Evolutionary conservation across 2,888 invertebrate species (phyloP), one percentile per base, ranked within the genome.

Genomic region (Elegia similella): DNA sequence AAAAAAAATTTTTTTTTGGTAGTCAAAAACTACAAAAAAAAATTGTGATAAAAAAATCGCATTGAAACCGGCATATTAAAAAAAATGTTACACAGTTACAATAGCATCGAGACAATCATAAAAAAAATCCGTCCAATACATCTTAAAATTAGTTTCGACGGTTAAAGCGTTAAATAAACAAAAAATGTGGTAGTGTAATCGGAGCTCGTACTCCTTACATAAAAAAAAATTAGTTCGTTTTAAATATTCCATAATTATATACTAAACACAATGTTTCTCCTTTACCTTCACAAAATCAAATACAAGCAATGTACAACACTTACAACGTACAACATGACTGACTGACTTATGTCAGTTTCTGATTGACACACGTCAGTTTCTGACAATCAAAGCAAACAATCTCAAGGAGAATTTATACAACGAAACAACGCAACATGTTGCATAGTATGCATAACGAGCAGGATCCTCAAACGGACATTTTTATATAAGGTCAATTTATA

Each of bases 231-330:
- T 29, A 29, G 15, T 54, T 55, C 34, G 17, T 55, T 30, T 52
- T 52, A 46, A 44, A 46, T 55, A 44, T 55, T 34, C 53, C 55
- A 55, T 55, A 55, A 55, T 55, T 55, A 43, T 44, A 54, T 44
- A 54, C 29, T 42, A 15, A 42, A 53, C 16, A 48, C n/a, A 30
- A 48, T 30, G 10, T 6, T 16, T 5, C 50, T 16, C 32, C 38
- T 38, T 12, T 3, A 55, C 30, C 44, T 23, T 42, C 29, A 46
- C 53, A 52, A 50, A 61, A 48, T 59, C 59, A 53, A 50, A 63
- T 54, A 60, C 56, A 62, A 52, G 55, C 42, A 63, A 61, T 63
- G 57, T 63, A 63, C 63, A 63, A 57, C 59, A 60, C 60, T 59
- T 60, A 62, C 59, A 60, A 63, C 57, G 59, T 60, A 55, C 59